Base-by-base conservation (phyloP, 2,888 invertebrate species). In the Ceramica pisi region DNA sequence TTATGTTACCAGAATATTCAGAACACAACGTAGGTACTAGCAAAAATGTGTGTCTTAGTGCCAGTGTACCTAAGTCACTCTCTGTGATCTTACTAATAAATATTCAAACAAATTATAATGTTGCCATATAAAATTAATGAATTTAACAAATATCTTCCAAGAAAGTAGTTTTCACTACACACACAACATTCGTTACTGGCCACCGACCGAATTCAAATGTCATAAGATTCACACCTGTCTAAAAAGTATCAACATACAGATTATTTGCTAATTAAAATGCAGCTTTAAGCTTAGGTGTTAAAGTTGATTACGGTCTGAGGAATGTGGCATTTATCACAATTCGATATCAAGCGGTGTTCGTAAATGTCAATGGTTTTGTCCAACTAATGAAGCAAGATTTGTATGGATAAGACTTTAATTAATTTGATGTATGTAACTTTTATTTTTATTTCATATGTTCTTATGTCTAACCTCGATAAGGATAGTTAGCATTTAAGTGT, bases 311-410 rank as follows among this genome's bases (percentile, higher is more conserved):
- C 80, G 1, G 38, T 19, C 56, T 79, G 35, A 10, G 16, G 0
- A 0, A 8, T 56, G 57, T 51, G 2, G 74, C 14, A 71, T 67
- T 88, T 91, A 74, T 12, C 78, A 71, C 87, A 46, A 89, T 91
- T 86, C 59, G 75, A 62, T 59, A 73, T 56, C 67, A 73, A 67
- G 65, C 21, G 60, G 63, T 76, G 82, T 90, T 91, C 91, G 92
- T 94, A 92, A 94, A 95, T 94, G 94, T 94, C 95, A 94, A 93
- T 94, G 94, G 94, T 92, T 94, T 92, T 94, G 94, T 94, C 84
- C 90, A 84, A 86, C 92, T 95, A 95, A 95, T 94, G 95, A 95
- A 94, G 92, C 78, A 78, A 81, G 77, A 79, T 64, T 81, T 72
- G 48, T 79, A 48, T 87, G 88, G 91, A 91, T 88, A 83, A 21